phyloP scores from a whole-genome alignment of 2,888 invertebrate genomes.

The Microctonus brassicae region DNA sequence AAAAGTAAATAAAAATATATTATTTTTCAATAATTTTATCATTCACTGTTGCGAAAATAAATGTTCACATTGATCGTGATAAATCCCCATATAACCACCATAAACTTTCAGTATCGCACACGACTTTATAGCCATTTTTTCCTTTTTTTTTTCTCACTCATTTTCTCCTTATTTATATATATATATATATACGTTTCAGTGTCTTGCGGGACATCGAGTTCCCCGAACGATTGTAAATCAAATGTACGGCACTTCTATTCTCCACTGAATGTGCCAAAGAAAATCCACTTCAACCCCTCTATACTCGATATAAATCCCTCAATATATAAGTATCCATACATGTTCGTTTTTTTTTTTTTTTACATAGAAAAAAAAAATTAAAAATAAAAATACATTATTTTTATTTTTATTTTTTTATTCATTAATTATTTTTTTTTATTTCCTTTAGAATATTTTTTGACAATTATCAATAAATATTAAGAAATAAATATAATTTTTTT shows the following conservation, averaged over 20 bases:
- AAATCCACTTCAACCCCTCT: background rate
- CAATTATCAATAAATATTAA: too few relatives aligned
- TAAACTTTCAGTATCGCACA: conserved; percentile 57
- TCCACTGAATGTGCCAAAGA: conserved; percentile 38
- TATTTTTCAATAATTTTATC: background rate
- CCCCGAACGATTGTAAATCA: conserved; percentile 59
- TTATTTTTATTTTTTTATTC: too few relatives aligned
- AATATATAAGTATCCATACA: too few relatives aligned
- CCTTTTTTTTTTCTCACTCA: background rate
- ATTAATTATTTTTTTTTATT: too few relatives aligned
- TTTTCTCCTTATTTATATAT: too few relatives aligned
- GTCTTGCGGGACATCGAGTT: conserved; percentile 54
- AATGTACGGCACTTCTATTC: conserved; percentile 51
- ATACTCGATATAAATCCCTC: background rate
- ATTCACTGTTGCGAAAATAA: background rate
- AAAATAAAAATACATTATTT: too few relatives aligned
- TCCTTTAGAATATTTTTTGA: too few relatives aligned
- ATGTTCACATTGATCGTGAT: conserved; percentile 57
- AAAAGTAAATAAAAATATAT: background rate
- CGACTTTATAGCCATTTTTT: conserved; percentile 39
- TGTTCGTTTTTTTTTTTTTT: too few relatives aligned
- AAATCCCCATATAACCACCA: conserved; percentile 60
- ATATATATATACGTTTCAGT: too few relatives aligned
- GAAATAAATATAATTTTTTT: too few relatives aligned
- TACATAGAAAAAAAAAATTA: too few relatives aligned